Conservation (phyloP, 2,797 vertebrate genomes). For the Sternotherus odoratus region DNA sequence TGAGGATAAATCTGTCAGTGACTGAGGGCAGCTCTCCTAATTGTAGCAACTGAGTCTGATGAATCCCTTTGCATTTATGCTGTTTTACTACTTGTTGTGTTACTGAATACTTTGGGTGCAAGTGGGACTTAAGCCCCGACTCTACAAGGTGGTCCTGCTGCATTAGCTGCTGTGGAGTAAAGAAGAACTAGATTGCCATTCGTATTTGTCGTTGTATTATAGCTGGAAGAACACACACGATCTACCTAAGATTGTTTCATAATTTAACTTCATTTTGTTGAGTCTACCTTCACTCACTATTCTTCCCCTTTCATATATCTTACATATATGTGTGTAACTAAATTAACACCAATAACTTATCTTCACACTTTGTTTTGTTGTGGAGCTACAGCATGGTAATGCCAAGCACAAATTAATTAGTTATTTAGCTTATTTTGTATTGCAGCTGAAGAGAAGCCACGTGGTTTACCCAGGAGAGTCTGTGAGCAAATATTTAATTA, state of each 20-base stretch:
- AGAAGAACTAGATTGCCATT: background rate
- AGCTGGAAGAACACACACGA: conserved; percentile 17
- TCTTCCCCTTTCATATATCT: background rate
- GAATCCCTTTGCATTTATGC: background rate
- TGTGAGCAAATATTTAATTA: conserved; percentile 36
- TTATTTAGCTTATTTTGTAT: conserved; percentile 47
- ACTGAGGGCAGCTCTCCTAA: background rate
- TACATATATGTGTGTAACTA: background rate
- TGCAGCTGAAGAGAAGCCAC: conserved; percentile 9
- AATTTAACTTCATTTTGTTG: background rate
- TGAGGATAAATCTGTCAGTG: background rate
- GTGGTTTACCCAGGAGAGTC: background rate
- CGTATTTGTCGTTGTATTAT: background rate
- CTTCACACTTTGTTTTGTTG: background rate
- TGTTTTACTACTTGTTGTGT: background rate
- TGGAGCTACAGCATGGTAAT: background rate
- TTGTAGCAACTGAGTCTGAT: background rate
- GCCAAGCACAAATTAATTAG: conserved; percentile 41
- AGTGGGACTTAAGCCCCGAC: background rate
- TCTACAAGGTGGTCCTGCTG: background rate
- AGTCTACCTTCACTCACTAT: background rate
- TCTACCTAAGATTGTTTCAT: background rate
- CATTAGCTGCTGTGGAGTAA: background rate
- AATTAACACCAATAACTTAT: background rate
- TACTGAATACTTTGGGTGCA: background rate